Evolutionary conservation across 2,113 vertebrate genomes (phyloP).

Genomic region (Anhinga anhinga): DNA sequence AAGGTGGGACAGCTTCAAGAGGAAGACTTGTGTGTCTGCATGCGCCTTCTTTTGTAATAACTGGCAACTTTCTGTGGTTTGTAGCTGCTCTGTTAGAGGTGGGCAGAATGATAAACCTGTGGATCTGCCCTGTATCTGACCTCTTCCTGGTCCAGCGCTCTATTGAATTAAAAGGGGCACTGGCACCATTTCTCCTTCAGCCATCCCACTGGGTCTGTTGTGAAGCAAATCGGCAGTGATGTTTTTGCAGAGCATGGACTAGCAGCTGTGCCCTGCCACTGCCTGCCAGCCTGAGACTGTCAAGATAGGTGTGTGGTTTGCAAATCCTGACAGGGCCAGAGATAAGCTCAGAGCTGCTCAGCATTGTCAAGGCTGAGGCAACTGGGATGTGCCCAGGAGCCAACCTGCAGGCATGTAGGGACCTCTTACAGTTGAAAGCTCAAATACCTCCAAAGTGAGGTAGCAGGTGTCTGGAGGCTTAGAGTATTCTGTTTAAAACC

Average conservation of each 20-base stretch:
- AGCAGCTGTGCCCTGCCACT: not conserved
- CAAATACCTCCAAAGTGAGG: not conserved
- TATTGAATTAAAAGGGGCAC: not conserved
- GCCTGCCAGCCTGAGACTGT: not conserved
- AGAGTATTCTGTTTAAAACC: not conserved
- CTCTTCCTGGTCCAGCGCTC: not conserved
- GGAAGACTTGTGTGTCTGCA: not conserved
- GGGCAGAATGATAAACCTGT: not conserved
- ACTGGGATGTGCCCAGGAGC: not conserved
- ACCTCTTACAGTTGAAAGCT: not conserved
- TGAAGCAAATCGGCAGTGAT: not conserved
- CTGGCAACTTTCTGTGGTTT: not conserved
- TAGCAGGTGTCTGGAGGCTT: not conserved
- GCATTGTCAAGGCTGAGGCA: fast-evolving
- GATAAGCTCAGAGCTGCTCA: not conserved
- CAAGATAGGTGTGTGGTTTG: not conserved
- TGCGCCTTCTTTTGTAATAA: fast-evolving
- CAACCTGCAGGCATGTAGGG: not conserved
- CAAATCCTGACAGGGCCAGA: not conserved
- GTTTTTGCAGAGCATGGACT: fast-evolving
- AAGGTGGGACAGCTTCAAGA: not conserved
- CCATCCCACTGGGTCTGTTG: fast-evolving
- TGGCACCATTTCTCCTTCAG: not conserved
- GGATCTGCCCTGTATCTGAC: not conserved
- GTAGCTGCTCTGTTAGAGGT: not conserved